Evolutionary conservation across 2,888 invertebrate genomes (phyloP), one percentile per base, ranked within the genome.

Genomic region (Tachina lurida): DNA sequence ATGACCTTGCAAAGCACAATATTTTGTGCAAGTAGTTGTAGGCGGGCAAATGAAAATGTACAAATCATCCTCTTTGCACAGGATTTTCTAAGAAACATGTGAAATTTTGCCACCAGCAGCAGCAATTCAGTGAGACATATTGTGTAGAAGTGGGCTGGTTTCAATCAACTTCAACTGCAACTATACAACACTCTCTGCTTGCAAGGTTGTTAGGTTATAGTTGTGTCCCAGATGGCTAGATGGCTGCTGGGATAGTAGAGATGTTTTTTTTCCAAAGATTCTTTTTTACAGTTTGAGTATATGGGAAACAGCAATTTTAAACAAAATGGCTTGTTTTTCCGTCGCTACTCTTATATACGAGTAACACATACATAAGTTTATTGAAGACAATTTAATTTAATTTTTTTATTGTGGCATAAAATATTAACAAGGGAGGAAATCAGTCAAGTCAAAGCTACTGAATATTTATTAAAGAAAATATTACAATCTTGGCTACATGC

Each of bases 1-100:
- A 74, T 74, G 80, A 74, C 80, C 73, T 80, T 80, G 80, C 58
- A 79, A 56, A 12, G 17, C 15, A 73, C 47, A 65, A 58, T 65
- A 73, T 65, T 22, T 80, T 67, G 47, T 58, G 49, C 58, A 15
- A 62, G 31, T 31, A 39, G 52, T 17, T 75, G 60, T 54, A 78
- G 52, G 41, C 60, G 62, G 60, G 22, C 77, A 78, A 71, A 79
- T 73, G 13, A 47, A 56, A 65, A 43, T 41, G 43, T 56, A 39
- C 63, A 73, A 73, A 71, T 65, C 79, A 56, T 54, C 12, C n/a
- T 17, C 19, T 22, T 65, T 47, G 41, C 22, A n/a, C 12, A 79
- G 56, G 19, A 79, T 71, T 63, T 79, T 22, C 8, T 12, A 31
- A 41, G 13, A 60, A 70, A 76, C 12, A 54, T 47, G 17, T 17